phyloP scores from a whole-genome alignment of 2,797 vertebrate genomes.

The Cryptoprocta ferox region DNA sequence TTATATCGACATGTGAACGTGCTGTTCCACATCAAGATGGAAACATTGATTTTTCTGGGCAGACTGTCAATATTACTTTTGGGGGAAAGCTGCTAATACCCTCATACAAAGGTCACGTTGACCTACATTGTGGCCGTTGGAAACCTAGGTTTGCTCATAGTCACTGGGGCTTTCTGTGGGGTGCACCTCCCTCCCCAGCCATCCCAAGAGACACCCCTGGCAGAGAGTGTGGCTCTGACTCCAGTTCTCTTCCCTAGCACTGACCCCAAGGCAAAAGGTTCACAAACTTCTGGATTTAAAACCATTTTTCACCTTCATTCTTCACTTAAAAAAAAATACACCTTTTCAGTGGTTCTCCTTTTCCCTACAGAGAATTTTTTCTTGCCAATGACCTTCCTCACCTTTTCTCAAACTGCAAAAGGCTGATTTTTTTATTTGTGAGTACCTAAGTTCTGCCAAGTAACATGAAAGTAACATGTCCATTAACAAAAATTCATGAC shows the following conservation, averaged over 20 bases:
- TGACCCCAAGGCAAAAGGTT: not conserved
- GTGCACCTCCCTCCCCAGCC: not conserved
- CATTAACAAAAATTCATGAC: not conserved
- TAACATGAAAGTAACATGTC: not conserved
- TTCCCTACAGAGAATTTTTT: not conserved
- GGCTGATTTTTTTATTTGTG: not conserved
- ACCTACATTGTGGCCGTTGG: not conserved
- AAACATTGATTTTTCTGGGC: not conserved
- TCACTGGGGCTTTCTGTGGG: not conserved
- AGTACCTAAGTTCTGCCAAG: not conserved
- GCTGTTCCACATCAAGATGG: not conserved
- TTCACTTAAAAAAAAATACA: not conserved
- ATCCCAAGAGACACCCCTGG: rapidly evolving
- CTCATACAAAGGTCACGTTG: not conserved
- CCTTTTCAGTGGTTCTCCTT: not conserved
- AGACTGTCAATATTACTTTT: not conserved
- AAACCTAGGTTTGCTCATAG: not conserved
- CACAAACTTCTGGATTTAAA: not conserved
- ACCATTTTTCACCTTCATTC: not conserved
- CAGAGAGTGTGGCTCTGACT: not conserved
- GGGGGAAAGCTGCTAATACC: not conserved
- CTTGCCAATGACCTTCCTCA: not conserved
- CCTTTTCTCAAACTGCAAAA: not conserved
- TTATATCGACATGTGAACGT: not conserved
- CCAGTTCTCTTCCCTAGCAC: not conserved